phyloP scores from a whole-genome alignment of 2,113 vertebrate species.

The Sinocyclocheilus rhinocerous region DNA sequence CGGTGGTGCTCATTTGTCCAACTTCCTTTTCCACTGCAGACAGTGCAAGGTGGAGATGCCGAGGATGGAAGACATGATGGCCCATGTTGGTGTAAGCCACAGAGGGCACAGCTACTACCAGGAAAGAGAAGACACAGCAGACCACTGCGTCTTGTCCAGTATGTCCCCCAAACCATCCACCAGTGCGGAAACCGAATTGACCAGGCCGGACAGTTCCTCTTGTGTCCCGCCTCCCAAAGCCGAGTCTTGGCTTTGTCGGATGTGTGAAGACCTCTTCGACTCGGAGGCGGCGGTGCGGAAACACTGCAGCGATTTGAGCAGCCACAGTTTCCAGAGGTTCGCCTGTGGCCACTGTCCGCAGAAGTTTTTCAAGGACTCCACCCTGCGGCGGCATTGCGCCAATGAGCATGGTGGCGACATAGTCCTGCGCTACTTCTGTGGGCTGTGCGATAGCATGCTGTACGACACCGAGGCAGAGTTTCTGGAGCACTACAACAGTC shows the following conservation, averaged over 20 bases:
- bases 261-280: conserved; percentile 94
- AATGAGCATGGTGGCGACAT: conserved; percentile 79
- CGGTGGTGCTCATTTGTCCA: conserved; percentile 90
- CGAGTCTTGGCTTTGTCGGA: conserved; percentile 86
- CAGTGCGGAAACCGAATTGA: conserved; percentile 24
- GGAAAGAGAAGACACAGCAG: conserved; percentile 76
- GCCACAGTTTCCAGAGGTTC: conserved; percentile 88
- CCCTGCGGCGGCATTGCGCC: conserved; percentile 82
- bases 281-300: conserved; percentile 76
- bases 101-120: conserved; percentile 86
- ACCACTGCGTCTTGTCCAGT: conserved; percentile 57
- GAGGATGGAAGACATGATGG: conserved; percentile 81
- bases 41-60: conserved; percentile 82
- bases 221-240: conserved; percentile 40
- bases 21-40: conserved; percentile 87
- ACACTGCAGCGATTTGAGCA: conserved; percentile 83
- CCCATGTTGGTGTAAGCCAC: conserved; percentile 83
- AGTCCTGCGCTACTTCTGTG: conserved; percentile 84
- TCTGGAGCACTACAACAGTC: conserved; percentile 80
- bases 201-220: too few species aligned
- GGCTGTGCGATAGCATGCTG: conserved; percentile 89
- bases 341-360: conserved; percentile 86
- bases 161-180: conserved; percentile 61
- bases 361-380: conserved; percentile 89
- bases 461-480: conserved; percentile 84